Evolutionary conservation across 2,113 vertebrate genomes (phyloP), one percentile per base, ranked within the genome.

Genomic region (Petrocephalus zakoni): DNA sequence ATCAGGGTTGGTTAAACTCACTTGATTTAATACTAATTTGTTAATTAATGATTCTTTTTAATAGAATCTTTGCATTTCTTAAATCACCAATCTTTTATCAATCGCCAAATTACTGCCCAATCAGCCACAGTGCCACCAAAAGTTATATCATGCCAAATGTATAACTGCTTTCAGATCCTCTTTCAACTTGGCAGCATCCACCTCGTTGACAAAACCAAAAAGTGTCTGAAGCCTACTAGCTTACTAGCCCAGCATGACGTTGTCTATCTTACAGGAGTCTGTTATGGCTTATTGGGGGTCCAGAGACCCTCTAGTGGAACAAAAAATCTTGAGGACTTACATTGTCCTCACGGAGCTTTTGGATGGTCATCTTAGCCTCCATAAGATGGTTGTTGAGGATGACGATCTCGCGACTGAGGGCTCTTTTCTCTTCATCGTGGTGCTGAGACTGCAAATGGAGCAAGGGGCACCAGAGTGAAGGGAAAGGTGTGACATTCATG

Each of bases 381-480:
- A 98, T 96, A 91, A 99, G 95, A 92, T 99, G 98, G 93, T 98
- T 98, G 93, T 98, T 99, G 92, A 99, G 98, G 88, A 97, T 96
- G 29, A 97, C 96, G 85, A 99, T 97, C 95, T 99, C 97, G 8
- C 97, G 96, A 92, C 96, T 98, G 91, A 99, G 95, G 10, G 97
- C 96, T 89, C 97, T 96, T 92, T 98, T 99, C 93, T 99, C 98
- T 88, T 99, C 97, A 90, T 99, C 98, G 0, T 98, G 97, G 91
- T 97, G 97, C 92, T 98, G 97, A 89, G 96, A 96, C 98, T 99
- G 94, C 75, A 87, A 10, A 51, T 22, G 21, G 91, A 84, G 82
- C 87, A 68, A 88, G 90, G 93, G 90, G 61, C 58, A 29, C 1
- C 22, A 15, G 52, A 85, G 51, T 22, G 47, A 52, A 86, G 37